These are phyloP conservation scores for Motacilla tschutschensis DNA, from an alignment of 2,113 vertebrate species.

Conservation along the genomic window DNA sequence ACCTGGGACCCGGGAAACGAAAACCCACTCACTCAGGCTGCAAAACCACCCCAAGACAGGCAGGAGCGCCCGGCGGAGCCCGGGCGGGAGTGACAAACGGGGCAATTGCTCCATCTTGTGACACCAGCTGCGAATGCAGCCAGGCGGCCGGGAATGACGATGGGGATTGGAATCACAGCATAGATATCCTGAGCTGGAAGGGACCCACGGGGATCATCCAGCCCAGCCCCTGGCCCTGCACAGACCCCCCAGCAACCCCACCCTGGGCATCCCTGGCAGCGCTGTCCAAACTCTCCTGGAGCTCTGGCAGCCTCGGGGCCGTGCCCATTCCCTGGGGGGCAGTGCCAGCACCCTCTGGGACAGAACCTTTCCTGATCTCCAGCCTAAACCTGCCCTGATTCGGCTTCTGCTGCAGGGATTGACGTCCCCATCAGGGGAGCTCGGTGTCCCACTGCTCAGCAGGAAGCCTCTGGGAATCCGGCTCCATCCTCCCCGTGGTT, in stretches of 20 bases:
- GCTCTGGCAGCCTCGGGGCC: background rate
- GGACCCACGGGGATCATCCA: background rate
- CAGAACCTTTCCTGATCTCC: fast-evolving
- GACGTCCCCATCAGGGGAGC: fast-evolving
- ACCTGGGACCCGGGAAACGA: background rate
- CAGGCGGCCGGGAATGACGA: fast-evolving
- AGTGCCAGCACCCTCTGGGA: background rate
- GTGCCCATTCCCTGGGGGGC: background rate
- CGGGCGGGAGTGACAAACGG: background rate
- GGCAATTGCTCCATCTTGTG: constrained; percentile 57
- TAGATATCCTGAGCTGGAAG: background rate
- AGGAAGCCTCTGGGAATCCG: background rate
- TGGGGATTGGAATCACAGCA: fast-evolving
- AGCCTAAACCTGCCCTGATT: fast-evolving
- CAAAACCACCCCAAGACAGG: fast-evolving
- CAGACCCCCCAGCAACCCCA: fast-evolving
- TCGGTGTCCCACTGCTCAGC: fast-evolving
- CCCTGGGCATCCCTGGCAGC: fast-evolving
- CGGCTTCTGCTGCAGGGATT: background rate
- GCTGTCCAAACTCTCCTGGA: fast-evolving
- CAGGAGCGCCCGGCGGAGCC: fast-evolving
- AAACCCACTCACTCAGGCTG: fast-evolving
- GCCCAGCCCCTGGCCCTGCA: fast-evolving
- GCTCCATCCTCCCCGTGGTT: background rate
- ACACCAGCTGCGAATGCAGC: background rate